These are phyloP conservation scores for Diachasmimorpha longicaudata DNA, from an alignment of 1,140 invertebrate genomes.

Conservation along the genomic window DNA sequence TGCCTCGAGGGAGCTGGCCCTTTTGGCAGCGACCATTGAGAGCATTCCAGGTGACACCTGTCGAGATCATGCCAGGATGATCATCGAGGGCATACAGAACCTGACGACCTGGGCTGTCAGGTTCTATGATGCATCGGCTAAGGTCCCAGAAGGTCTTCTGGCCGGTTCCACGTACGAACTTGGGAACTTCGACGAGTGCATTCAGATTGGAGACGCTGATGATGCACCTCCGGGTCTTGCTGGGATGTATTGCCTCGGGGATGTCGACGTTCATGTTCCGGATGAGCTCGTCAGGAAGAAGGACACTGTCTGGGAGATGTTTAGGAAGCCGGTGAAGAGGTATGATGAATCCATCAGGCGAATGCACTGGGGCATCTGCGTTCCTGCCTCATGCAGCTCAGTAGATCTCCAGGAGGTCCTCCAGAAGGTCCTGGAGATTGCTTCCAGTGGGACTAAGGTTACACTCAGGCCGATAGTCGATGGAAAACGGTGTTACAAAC, in stretches of 20 bases:
- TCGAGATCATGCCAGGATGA: slow-evolving; percentile 59
- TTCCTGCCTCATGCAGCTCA: slow-evolving; percentile 66
- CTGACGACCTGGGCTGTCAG: slow-evolving; percentile 66
- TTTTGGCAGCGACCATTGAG: slow-evolving; percentile 54
- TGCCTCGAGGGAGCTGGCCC: slow-evolving; percentile 27
- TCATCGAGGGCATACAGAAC: slow-evolving; percentile 59
- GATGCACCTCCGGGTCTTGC: slow-evolving; percentile 44
- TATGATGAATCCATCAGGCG: slow-evolving; percentile 57
- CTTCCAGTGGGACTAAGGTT: slow-evolving; percentile 57
- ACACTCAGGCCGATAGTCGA: slow-evolving; percentile 55
- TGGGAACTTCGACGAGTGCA: slow-evolving; percentile 74
- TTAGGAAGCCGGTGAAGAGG: slow-evolving; percentile 43
- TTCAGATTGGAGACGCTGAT: slow-evolving; percentile 51
- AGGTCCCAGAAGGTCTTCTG: slow-evolving; percentile 68
- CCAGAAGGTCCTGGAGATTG: slow-evolving; percentile 59
- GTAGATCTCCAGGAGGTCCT: slow-evolving; percentile 64
- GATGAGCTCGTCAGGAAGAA: slow-evolving; percentile 30
- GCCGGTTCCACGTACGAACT: slow-evolving; percentile 69
- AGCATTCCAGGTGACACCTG: slow-evolving; percentile 56
- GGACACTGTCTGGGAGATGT: slow-evolving; percentile 42
- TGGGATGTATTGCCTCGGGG: slow-evolving; percentile 70
- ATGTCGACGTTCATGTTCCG: slow-evolving; percentile 55
- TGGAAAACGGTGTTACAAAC: slow-evolving; percentile 62
- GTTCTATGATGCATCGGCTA: slow-evolving; percentile 72
- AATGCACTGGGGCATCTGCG: slow-evolving; percentile 70